phyloP scores from a whole-genome alignment of 1,140 invertebrate species.

The Geopemphigus sp. region DNA sequence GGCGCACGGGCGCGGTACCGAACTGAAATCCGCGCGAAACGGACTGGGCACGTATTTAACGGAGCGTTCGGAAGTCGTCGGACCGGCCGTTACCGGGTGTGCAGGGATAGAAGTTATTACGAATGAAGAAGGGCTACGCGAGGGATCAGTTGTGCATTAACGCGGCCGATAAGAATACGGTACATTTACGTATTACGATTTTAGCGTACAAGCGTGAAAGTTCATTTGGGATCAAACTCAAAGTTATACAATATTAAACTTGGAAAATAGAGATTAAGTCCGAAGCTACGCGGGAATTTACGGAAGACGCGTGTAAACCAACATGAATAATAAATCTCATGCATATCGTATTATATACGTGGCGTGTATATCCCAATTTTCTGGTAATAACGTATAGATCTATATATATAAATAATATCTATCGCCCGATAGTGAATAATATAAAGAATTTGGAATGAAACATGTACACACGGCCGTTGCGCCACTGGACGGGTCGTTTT shows the following conservation, averaged over 20 bases:
- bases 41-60: no score
- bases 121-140: no score
- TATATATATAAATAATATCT: no score
- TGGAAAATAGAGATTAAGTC: constrained; percentile 14
- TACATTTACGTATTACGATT: background rate
- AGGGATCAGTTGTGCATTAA: background rate
- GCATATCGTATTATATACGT: background rate
- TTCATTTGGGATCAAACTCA: constrained; percentile 16
- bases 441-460: no score
- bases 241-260: constrained; percentile 29
- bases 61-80: no score
- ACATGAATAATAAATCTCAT: background rate
- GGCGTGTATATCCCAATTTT: background rate
- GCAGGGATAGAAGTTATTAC: no score
- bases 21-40: no score
- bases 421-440: no score
- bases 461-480: no score
- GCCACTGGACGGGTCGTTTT: no score
- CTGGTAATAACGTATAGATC: background rate
- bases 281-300: background rate
- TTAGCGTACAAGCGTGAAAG: background rate
- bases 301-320: background rate
- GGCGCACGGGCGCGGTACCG: no score
- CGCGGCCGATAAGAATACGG: background rate
- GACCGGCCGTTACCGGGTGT: no score